phyloP scores from a whole-genome alignment of 1,140 invertebrate species.

The Lepidurus couesii region DNA sequence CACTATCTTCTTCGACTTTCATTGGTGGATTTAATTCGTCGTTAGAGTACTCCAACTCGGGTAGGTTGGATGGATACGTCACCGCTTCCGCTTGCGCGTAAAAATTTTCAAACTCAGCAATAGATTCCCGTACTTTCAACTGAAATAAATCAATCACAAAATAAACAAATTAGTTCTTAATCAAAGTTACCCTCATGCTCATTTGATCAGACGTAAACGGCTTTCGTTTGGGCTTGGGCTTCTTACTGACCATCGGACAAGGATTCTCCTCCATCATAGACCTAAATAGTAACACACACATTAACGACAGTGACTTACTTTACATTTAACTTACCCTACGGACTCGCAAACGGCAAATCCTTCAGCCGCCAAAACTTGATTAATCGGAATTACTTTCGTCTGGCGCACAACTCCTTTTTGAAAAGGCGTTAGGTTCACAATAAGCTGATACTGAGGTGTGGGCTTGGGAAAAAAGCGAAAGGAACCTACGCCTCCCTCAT shows the following conservation, averaged over 20 bases:
- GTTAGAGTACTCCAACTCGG: background rate
- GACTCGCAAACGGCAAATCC: background rate
- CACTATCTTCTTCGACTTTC: background rate
- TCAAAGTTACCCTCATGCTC: too few relatives aligned
- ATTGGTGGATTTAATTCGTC: background rate
- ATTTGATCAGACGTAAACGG: too few relatives aligned
- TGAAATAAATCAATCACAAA: background rate
- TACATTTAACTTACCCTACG: background rate
- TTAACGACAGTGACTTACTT: background rate
- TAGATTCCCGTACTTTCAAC: background rate
- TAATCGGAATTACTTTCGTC: background rate
- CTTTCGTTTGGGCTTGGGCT: too few relatives aligned
- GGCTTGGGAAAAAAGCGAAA: background rate
- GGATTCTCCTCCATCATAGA: too few relatives aligned
- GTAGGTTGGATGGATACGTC: background rate
- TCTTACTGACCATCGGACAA: too few relatives aligned
- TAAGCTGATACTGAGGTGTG: background rate
- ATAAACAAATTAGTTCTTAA: background rate
- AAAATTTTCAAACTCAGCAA: background rate
- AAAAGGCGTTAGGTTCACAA: background rate
- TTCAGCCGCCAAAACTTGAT: background rate
- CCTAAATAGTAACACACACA: background rate
- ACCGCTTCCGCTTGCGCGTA: background rate
- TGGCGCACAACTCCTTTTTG: background rate
- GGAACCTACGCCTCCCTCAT: background rate